A percentile compares a stretch with the other conserved stretches of the same genome.
phyloP scores from a whole-genome alignment of 2,113 vertebrate species.

The Crotophaga sulcirostris region DNA sequence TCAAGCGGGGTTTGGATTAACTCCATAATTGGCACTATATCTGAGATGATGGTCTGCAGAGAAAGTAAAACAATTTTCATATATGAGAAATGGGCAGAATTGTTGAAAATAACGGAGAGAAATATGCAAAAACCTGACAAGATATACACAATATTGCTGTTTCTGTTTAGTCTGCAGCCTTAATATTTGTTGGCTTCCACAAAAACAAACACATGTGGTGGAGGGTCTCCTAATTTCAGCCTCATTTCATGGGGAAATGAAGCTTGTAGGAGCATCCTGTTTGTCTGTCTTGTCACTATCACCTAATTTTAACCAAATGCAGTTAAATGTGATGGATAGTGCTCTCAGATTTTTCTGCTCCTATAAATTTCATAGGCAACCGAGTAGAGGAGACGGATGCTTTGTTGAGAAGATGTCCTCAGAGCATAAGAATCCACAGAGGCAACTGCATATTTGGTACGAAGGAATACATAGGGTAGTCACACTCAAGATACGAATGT shows the following conservation, averaged over 20 bases:
- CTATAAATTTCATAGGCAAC: not conserved
- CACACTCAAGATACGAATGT: not conserved
- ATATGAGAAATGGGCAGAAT: not conserved
- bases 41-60: not conserved
- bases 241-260: not conserved
- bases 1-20: not conserved
- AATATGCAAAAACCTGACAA: not conserved
- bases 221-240: not conserved
- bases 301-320: not conserved
- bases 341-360: not conserved
- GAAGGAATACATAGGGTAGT: not conserved
- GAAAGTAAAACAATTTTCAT: not conserved
- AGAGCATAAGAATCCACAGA: not conserved
- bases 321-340: not conserved
- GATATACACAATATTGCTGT: not conserved
- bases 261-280: not conserved
- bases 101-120: not conserved
- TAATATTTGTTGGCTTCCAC: not conserved
- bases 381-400: not conserved
- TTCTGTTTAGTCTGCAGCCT: not conserved
- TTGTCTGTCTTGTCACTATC: not conserved
- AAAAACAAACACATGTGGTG: not conserved
- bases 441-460: not conserved
- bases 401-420: not conserved
- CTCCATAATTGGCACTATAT: not conserved